Evolutionary conservation across 2,113 vertebrate genomes (phyloP).

Genomic region (Geococcyx californianus): DNA sequence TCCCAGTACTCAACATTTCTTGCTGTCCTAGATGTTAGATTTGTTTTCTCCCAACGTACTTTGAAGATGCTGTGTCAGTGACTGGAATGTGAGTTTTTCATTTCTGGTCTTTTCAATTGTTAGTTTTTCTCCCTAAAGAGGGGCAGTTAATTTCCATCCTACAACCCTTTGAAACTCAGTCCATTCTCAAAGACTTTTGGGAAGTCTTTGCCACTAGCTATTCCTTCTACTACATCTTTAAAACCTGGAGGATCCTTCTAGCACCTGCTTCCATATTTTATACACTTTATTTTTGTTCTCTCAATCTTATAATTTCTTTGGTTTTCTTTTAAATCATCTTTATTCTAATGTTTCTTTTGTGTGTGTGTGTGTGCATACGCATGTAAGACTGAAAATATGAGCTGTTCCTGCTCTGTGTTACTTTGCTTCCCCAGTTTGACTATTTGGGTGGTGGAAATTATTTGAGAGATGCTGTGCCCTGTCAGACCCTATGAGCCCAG

Average conservation of each 20-base stretch:
- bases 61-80: background rate
- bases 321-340: too few relatives aligned
- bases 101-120: constrained; percentile 15
- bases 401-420: background rate
- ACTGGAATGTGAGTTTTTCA: background rate
- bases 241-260: background rate
- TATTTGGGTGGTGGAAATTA: background rate
- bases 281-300: background rate
- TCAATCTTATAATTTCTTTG: too few relatives aligned
- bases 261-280: background rate
- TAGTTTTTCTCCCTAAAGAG: background rate
- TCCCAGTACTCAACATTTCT: background rate
- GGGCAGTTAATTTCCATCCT: constrained; percentile 28
- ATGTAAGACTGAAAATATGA: background rate
- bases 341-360: background rate
- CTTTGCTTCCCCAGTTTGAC: background rate
- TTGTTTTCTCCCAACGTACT: background rate
- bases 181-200: background rate
- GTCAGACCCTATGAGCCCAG: background rate
- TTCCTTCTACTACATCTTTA: background rate
- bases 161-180: background rate
- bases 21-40: background rate
- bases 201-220: background rate
- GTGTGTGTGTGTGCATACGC: accelerated
- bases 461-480: background rate